Base-by-base conservation (phyloP, 2,797 vertebrate genomes). In the Crenuchus spilurus region DNA sequence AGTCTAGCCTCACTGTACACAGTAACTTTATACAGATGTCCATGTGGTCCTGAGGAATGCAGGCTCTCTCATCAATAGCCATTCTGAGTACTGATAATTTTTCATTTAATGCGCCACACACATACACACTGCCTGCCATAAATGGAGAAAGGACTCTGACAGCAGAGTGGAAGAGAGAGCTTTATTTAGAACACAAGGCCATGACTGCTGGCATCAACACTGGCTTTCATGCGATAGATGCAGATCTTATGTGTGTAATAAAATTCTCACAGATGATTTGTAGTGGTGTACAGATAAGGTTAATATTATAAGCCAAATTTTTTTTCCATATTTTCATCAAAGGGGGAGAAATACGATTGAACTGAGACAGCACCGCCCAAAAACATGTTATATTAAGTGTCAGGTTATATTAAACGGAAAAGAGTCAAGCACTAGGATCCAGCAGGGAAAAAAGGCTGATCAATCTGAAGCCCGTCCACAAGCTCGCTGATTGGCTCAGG, bases 121-220 rank as follows among this genome's bases (percentile, higher is more conserved):
- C 57, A 60, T 30, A 67, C 49, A 60, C 26, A 70, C 35, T 78
- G 41, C 63, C 82, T 46, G 70, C 61, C 77, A 80, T 72, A 62
- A 79, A 82, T 64, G 75, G 75, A 81, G 60, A 31, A 67, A 48
- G 71, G 49, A 68, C 33, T 42, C 13, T 70, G 74, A 81, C 70
- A 77, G 67, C 76, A 72, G 69, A 77, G 48, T 55, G 65, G 41
- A n/a, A n/a, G n/a, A n/a, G n/a, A n/a, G n/a, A 1, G 11, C 11
- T 75, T 77, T 77, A 80, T 84, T 84, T 74, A 75, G 51, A 69
- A 26, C 6, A 62, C 33, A 41, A 22, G 35, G 22, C 14, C 9
- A 20, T n/a, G 70, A 42, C 42, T 46, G 22, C 37, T 33, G 54
- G 18, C 20, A 7, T 61, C 10, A 20, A 9, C 63, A 48, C 63